Base-by-base conservation (phyloP, 30 jellyfish, hydroid and myxozoan genomes). In the Hydra vulgaris region DNA sequence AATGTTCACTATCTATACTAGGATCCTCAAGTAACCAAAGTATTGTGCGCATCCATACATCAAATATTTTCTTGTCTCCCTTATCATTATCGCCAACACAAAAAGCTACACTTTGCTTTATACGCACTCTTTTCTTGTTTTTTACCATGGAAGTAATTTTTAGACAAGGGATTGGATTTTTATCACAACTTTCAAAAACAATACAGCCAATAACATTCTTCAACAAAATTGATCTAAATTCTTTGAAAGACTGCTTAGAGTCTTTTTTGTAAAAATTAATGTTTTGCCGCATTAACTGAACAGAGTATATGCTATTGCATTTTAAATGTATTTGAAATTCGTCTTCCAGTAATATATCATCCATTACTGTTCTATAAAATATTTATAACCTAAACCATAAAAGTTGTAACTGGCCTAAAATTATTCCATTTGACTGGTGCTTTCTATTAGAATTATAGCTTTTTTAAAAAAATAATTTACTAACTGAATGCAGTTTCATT, bases 31-130 rank as follows among this genome's bases (percentile, higher is more conserved):
- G 70, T 73, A 91, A 78, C 97, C 97, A 91, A 53, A 83, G 84
- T 18, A 91, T 27, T 8, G 97, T 76, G 18, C 97, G 76, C 22
- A 89, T 85, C 97, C 97, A 91, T 0, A 89, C 96, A 21, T 91
- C 95, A 74, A 86, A 80, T 27, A 55, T 21, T 80, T 74, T 56
- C 53, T 91, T 91, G 21, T 73, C 88, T 72, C 86, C 95, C 54
- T 56, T 74, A 73, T 82, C 89, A 0, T 88, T 74, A 66, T 86
- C 96, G 72, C 23, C 74, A 25, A 91, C 88, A 24, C 97, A 91
- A 80, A 91, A 86, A 17, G 95, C 73, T 17, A 86, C 70, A 55
- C 26, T 74, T 25, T 54, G 66, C 25, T 82, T 79, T 61, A 66
- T 54, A 54, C 97, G 74, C 54, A 78, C 67, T 17, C 82, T 79